A percentile compares a stretch with the other conserved stretches of the same genome.
Conservation (phyloP, 2,797 vertebrate genomes). For the Onychomys leucogaster region DNA sequence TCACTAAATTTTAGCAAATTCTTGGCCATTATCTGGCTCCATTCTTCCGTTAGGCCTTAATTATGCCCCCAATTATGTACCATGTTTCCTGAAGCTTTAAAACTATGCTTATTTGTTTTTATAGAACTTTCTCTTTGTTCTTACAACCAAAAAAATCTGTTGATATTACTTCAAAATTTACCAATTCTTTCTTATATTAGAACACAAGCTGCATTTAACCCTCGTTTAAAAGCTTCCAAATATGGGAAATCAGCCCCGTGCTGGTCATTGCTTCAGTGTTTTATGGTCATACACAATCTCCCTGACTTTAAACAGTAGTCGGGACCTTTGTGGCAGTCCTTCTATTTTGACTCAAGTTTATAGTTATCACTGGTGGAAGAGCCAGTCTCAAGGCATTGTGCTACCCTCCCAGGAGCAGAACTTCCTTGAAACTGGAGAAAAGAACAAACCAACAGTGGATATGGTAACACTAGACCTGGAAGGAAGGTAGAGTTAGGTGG, state of each 20-base stretch:
- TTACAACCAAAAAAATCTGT: constrained; percentile 22
- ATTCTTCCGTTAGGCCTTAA: not conserved
- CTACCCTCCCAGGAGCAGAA: not conserved
- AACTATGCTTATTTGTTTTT: not conserved
- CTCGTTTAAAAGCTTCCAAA: not conserved
- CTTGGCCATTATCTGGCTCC: not conserved
- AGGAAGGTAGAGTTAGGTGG: not conserved
- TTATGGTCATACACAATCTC: not conserved
- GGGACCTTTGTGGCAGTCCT: not conserved
- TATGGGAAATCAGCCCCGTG: not conserved
- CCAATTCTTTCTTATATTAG: constrained; percentile 2
- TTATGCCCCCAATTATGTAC: not conserved
- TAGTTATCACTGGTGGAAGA: not conserved
- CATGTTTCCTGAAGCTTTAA: not conserved
- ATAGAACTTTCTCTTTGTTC: not conserved
- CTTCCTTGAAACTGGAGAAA: not conserved
- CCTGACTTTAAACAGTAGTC: constrained; percentile 9
- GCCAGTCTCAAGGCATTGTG: not conserved
- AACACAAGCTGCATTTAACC: not conserved
- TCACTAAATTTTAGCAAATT: constrained; percentile 24
- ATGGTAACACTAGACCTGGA: not conserved
- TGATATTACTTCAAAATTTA: constrained; percentile 19
- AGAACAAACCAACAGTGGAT: not conserved
- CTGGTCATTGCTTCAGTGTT: not conserved
- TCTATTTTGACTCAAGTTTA: not conserved